phyloP scores from a whole-genome alignment of 2,113 vertebrate genomes.

The Geococcyx californianus region DNA sequence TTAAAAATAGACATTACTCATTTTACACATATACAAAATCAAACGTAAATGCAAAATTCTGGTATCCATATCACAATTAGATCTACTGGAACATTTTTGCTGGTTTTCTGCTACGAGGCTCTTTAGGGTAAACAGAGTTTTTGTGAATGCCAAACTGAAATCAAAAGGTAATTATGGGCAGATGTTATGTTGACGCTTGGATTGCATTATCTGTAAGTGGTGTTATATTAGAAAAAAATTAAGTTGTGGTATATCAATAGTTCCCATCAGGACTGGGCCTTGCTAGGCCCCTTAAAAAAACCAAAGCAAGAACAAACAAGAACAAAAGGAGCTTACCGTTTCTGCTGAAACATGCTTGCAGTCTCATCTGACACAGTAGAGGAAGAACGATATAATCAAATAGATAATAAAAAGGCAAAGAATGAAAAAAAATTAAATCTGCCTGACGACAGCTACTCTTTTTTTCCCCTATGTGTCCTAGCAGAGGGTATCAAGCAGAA shows the following conservation, averaged over 20 bases:
- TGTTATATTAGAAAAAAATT: not conserved
- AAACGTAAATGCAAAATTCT: not conserved
- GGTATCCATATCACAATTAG: not conserved
- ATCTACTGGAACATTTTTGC: not conserved
- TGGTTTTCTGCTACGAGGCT: not conserved
- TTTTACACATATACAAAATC: not conserved
- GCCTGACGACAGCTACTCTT: not conserved
- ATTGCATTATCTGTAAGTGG: not conserved
- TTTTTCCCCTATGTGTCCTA: not conserved
- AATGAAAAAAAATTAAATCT: not conserved
- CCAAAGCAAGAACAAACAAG: not conserved
- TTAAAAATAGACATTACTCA: not conserved
- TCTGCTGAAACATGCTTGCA: not conserved
- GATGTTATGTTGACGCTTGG: not conserved
- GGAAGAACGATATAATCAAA: not conserved
- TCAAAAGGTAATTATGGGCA: not conserved
- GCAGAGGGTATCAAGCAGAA: not conserved
- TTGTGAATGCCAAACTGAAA: not conserved
- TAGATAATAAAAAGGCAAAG: not conserved
- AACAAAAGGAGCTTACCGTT: not conserved
- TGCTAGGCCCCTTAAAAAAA: not conserved
- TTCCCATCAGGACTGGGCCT: not conserved
- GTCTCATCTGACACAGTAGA: not conserved
- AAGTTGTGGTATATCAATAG: not conserved
- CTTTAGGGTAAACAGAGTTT: not conserved